These are phyloP conservation scores for Dugesia japonica DNA, from an alignment of 2,888 invertebrate genomes.

Conservation along the genomic window DNA sequence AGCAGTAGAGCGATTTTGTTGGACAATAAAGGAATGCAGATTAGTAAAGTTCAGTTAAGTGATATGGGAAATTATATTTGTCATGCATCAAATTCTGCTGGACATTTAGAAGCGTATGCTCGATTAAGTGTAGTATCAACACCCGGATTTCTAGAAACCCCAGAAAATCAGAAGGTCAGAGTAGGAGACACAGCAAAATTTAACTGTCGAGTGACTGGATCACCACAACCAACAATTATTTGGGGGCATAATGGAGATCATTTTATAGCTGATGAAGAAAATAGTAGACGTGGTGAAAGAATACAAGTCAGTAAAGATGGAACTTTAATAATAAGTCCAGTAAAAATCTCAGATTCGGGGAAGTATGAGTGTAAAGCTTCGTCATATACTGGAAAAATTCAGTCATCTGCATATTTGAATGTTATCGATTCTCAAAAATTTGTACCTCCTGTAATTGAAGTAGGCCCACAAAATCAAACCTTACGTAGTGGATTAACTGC, in stretches of 20 bases:
- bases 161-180: constrained; percentile 25
- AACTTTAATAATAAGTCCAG: constrained; percentile 21
- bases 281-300: not conserved
- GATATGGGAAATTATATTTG: constrained; percentile 31
- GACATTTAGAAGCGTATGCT: constrained; percentile 23
- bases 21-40: constrained; percentile 24
- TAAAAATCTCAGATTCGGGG: constrained; percentile 33
- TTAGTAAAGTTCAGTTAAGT: constrained; percentile 29
- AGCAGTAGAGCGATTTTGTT: constrained; percentile 7
- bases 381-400: constrained; percentile 29
- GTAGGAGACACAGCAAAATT: constrained; percentile 29
- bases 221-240: constrained; percentile 17
- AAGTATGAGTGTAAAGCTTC: constrained; percentile 30
- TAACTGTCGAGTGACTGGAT: constrained; percentile 24
- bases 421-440: constrained; percentile 24
- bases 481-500: constrained; percentile 23
- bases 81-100: constrained; percentile 27
- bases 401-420: constrained; percentile 29
- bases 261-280: constrained; percentile 13
- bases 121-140: constrained; percentile 17
- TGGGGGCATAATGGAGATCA: constrained; percentile 31
- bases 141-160: constrained; percentile 28
- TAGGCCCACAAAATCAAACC: constrained; percentile 29
- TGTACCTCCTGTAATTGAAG: constrained; percentile 28
- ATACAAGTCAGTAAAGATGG: constrained; percentile 26